phyloP scores from a whole-genome alignment of 2,888 invertebrate species.

The Phyllotreta striolata region DNA sequence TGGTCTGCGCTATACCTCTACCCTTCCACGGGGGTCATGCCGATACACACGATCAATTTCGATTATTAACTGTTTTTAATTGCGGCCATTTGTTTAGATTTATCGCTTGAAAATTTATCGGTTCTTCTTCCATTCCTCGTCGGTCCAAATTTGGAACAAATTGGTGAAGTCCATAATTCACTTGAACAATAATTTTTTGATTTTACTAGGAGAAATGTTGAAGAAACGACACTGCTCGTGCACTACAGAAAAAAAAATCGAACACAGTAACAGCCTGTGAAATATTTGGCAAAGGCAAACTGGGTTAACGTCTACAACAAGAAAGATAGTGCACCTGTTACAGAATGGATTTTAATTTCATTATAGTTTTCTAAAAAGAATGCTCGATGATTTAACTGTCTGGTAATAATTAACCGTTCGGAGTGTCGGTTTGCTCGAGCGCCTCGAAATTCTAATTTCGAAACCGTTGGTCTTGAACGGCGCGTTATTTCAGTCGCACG shows the following conservation, averaged over 20 bases:
- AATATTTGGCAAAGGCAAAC: conserved; percentile 33
- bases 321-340: conserved; percentile 32
- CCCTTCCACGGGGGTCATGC: not conserved
- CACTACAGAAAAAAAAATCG: conserved; percentile 1
- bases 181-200: too few species aligned
- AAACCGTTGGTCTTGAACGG: conserved; percentile 8
- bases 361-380: conserved; percentile 25
- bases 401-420: conserved; percentile 31
- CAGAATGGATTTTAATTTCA: conserved; percentile 25
- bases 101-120: too few species aligned
- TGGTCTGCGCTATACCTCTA: conserved; percentile 16
- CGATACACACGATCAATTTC: conserved; percentile 20
- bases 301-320: conserved; percentile 32
- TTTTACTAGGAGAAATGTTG: too few species aligned
- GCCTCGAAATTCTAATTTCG: conserved; percentile 20
- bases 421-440: conserved; percentile 21
- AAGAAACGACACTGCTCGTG: conserved; percentile 3
- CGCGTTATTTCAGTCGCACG: not conserved
- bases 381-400: conserved; percentile 32
- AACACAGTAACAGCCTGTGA: conserved; percentile 14
- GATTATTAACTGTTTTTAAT: conserved; percentile 26
- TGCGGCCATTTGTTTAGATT: not conserved
- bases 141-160: too few species aligned
- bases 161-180: too few species aligned
- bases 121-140: too few species aligned